Evolutionary conservation across 2,113 vertebrate species (phyloP).

Genomic region (Misgurnus mizolepis): DNA sequence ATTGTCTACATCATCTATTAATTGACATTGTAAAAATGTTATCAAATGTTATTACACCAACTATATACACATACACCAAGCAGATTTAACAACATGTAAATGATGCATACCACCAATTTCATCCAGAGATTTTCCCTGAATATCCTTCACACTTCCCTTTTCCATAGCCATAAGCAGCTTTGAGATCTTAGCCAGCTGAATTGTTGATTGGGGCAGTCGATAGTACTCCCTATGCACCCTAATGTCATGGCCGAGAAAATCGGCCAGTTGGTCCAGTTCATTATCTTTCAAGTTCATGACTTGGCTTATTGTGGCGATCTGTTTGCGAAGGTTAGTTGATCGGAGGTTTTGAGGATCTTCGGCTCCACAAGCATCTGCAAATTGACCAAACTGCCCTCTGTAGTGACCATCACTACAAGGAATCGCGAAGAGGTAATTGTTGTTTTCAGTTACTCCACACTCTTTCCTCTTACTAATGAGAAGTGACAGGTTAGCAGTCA

Average conservation of each 20-base stretch:
- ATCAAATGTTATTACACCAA: not conserved
- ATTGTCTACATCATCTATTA: not conserved
- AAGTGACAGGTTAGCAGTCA: constrained; percentile 34
- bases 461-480: constrained; percentile 18
- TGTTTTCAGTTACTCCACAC: constrained; percentile 28
- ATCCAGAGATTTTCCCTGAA: constrained; percentile 46
- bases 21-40: not conserved
- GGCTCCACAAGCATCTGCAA: constrained; percentile 34
- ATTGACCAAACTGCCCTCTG: constrained; percentile 31
- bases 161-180: constrained; percentile 49
- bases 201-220: constrained; percentile 33
- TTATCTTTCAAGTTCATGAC: constrained; percentile 44
- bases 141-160: constrained; percentile 13
- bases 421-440: constrained; percentile 32
- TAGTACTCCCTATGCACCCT: constrained; percentile 46
- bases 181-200: constrained; percentile 41
- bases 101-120: constrained; percentile 31
- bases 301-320: constrained; percentile 42
- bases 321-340: constrained; percentile 41
- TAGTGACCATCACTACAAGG: constrained; percentile 6
- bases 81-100: constrained; percentile 20
- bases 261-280: constrained; percentile 37
- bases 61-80: not conserved
- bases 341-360: constrained; percentile 32
- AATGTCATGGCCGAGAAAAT: constrained; percentile 44